These are phyloP conservation scores for Megastigmus dorsalis DNA, from an alignment of 2,888 invertebrate genomes.

Conservation along the genomic window DNA sequence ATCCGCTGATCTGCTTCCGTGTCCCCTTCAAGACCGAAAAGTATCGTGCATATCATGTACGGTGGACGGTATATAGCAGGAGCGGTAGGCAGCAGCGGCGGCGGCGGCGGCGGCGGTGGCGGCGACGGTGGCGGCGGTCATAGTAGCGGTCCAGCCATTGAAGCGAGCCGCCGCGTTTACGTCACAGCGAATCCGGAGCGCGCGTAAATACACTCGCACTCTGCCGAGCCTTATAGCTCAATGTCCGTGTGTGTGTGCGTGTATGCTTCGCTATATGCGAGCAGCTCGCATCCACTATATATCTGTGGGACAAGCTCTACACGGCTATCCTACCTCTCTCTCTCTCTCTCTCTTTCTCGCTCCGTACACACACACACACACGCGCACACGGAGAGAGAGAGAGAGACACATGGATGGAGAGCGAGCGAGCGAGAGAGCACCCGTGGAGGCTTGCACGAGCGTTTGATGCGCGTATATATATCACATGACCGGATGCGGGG, in stretches of 20 bases:
- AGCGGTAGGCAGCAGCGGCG: no score
- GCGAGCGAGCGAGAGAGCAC: constrained; percentile 41
- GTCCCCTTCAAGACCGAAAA: constrained; percentile 49
- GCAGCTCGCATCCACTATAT: neutral
- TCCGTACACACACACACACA: no score
- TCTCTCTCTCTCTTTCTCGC: neutral
- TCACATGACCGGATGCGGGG: constrained; percentile 74
- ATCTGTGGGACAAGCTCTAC: no score
- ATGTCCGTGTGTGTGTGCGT: no score
- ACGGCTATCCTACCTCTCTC: neutral
- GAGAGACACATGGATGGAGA: constrained; percentile 58
- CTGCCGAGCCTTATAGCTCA: no score
- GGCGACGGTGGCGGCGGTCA: no score
- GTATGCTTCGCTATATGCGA: constrained; percentile 40
- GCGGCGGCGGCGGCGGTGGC: no score
- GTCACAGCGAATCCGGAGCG: constrained; percentile 65
- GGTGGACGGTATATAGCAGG: no score
- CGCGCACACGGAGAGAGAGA: neutral
- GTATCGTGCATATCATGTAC: no score
- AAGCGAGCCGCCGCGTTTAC: constrained; percentile 47
- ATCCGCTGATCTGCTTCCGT: constrained; percentile 45
- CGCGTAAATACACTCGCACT: constrained; percentile 64
- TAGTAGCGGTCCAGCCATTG: constrained; percentile 36
- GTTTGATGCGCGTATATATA: constrained; percentile 64
- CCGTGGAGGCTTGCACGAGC: constrained; percentile 59